Evolutionary conservation across 2,888 invertebrate species (phyloP).

Genomic region (Netelia fuscicornis): DNA sequence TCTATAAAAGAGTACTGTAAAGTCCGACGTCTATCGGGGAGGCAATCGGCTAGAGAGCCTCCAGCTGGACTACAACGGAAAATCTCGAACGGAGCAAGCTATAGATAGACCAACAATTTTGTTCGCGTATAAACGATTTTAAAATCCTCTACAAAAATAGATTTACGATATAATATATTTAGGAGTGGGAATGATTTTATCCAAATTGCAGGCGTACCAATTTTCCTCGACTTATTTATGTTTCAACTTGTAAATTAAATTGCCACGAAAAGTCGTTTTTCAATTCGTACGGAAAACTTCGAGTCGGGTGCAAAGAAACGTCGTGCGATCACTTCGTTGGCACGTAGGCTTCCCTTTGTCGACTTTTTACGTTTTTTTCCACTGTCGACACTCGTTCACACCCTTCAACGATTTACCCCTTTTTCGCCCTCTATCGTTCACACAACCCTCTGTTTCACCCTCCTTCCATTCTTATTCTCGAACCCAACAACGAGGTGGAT

Average conservation of each 20-base stretch:
- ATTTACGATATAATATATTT: no score
- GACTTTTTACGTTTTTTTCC: background rate
- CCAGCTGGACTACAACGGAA: background rate
- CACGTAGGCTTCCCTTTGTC: background rate
- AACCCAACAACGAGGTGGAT: slow-evolving; percentile 55
- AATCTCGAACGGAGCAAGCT: background rate
- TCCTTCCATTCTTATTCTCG: slow-evolving; percentile 17
- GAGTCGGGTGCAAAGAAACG: no score
- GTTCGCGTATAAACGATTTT: no score
- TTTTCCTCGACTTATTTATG: no score
- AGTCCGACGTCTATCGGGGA: slow-evolving; percentile 71
- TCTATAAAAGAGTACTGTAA: slow-evolving; percentile 32
- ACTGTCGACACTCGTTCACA: background rate
- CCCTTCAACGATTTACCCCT: background rate
- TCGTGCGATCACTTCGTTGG: no score
- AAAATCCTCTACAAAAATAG: no score
- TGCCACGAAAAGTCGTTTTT: no score
- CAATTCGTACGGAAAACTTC: no score
- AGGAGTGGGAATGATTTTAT: no score
- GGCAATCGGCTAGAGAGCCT: slow-evolving; percentile 74
- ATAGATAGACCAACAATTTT: background rate
- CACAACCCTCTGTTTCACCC: background rate
- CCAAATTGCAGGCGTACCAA: no score
- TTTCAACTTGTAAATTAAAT: no score
- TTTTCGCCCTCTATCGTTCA: slow-evolving; percentile 22